Base-by-base conservation (phyloP, 2,888 invertebrate genomes). In the Apamea epomidion region DNA sequence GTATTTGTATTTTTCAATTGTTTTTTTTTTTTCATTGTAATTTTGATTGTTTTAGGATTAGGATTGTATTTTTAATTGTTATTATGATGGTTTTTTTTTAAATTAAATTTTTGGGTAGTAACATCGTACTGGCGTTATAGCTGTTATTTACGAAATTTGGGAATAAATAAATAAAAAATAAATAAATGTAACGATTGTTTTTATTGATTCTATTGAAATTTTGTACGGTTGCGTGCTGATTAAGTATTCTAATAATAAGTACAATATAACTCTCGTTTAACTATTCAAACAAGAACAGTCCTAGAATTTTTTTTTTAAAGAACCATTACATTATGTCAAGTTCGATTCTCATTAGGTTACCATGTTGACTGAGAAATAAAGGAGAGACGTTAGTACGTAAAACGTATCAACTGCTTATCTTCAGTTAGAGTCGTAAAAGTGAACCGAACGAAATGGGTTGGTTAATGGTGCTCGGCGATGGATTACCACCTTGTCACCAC, bases 401-500 rank as follows among this genome's bases (percentile, higher is more conserved):
- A 84, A 65, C 75, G 67, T 86, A 88, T 87, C 83, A 80, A 90
- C 78, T 81, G 79, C 79, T 88, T 90, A 87, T 90, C 90, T 88
- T 18, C 80, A 80, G 83, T 74, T 80, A 54, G 80, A 87, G 83
- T 90, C 83, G 85, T 89, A 87, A 90, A 89, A 85, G 58, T 74
- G 81, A 85, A 87, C 78, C 74, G 81, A 82, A 88, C 68, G 82
- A 83, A 90, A 88, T 90, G 82, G 83, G 81, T 82, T 80, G 73
- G 89, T 88, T 89, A 88, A 89, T 89, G 90, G 85, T 87, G 72
- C 79, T 82, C 69, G 75, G 72, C 85, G 82, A 90, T 84, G 83
- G 81, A 88, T 80, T 82, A 79, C 77, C 80, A 80, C 80, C 80
- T 84, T 83, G 87, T 88, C 89, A 87, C 85, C 80, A 78, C 79